Conservation (phyloP, 2,113 vertebrate genomes). For the Brachypteracias leptosomus region DNA sequence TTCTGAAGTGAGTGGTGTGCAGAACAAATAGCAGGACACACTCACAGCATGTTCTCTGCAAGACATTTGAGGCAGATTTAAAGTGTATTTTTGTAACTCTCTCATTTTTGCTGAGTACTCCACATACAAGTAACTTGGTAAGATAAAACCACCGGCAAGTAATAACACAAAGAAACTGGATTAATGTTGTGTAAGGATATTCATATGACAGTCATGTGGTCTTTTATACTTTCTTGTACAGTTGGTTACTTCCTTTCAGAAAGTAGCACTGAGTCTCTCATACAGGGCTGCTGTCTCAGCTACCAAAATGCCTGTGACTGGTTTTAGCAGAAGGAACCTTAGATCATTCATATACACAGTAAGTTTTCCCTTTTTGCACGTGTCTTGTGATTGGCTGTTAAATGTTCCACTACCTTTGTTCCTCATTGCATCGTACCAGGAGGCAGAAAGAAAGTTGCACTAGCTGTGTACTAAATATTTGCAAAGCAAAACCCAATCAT, state of each 20-base stretch:
- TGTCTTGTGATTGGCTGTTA: neutral
- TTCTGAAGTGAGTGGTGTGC: neutral
- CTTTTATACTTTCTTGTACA: neutral
- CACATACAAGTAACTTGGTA: neutral
- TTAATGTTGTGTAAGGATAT: conserved; percentile 36
- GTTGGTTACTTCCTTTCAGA: neutral
- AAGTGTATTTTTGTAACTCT: neutral
- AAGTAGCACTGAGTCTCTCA: neutral
- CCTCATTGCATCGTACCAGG: neutral
- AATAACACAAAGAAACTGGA: conserved; percentile 7
- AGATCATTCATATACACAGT: conserved; percentile 19
- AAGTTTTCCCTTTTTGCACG: neutral
- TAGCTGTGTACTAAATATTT: neutral
- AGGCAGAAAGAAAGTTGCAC: neutral
- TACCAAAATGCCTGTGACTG: conserved; percentile 17
- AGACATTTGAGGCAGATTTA: neutral
- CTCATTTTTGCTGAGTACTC: neutral
- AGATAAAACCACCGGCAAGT: neutral
- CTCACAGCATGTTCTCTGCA: neutral
- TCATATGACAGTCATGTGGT: conserved; percentile 63
- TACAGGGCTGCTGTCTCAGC: neutral
- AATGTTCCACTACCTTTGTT: neutral
- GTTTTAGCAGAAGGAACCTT: conserved; percentile 12
- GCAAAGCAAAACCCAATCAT: neutral
- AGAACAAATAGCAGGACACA: neutral